Percentiles rank a stretch among this genome's conserved stretches.
Evolutionary conservation across 2,888 invertebrate genomes (phyloP).

Genomic region (Epinotia nisella): DNA sequence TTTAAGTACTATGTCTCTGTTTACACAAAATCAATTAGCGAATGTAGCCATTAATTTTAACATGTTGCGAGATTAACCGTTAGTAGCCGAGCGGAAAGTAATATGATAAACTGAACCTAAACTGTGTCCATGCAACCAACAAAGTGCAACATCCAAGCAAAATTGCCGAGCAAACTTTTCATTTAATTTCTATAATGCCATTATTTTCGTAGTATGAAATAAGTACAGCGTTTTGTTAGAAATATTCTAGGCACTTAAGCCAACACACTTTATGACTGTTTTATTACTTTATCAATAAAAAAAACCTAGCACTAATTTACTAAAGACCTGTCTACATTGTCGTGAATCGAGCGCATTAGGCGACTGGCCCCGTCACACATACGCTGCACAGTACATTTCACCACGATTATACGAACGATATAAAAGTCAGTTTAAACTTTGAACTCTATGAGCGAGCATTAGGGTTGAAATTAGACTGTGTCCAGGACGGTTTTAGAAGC

Average conservation of each 20-base stretch:
- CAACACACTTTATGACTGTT: conserved; percentile 23
- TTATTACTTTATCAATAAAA: conserved; percentile 32
- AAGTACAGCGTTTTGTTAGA: not conserved
- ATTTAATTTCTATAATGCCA: conserved; percentile 16
- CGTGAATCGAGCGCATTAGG: conserved; percentile 82
- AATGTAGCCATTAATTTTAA: conserved; percentile 31
- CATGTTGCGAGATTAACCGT: conserved; percentile 19
- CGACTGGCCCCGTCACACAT: conserved; percentile 76
- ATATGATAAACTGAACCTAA: conserved; percentile 21
- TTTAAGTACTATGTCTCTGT: conserved; percentile 42
- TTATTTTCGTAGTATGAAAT: conserved; percentile 3
- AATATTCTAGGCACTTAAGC: conserved; percentile 7
- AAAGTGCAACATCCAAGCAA: conserved; percentile 19
- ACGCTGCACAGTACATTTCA: conserved; percentile 80
- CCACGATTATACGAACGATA: conserved; percentile 65
- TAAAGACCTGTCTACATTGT: conserved; percentile 75
- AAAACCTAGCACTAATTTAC: conserved; percentile 53
- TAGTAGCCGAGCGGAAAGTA: conserved; percentile 10
- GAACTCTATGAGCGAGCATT: conserved; percentile 46
- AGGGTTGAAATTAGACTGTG: conserved; percentile 51
- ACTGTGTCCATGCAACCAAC: conserved; percentile 11
- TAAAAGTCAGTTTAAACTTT: conserved; percentile 4
- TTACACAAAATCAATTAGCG: conserved; percentile 43
- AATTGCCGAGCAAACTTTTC: conserved; percentile 13
- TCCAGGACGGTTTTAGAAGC: conserved; percentile 52